Evolutionary conservation across 2,113 vertebrate genomes (phyloP).

Genomic region (Ahaetulla prasina): DNA sequence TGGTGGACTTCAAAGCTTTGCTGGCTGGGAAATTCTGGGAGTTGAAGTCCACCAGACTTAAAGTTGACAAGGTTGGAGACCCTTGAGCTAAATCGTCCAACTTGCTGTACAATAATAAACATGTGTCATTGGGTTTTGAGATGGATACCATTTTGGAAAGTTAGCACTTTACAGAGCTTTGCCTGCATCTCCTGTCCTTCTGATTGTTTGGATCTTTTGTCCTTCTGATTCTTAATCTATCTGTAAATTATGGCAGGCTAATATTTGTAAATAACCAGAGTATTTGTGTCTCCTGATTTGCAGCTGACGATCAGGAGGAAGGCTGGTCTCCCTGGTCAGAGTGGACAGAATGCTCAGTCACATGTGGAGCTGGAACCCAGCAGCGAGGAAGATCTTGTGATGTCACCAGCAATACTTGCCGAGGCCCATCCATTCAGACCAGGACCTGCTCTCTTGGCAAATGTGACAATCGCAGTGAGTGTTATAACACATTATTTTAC

Average conservation of each 20-base stretch:
- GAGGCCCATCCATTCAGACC: constrained; percentile 92
- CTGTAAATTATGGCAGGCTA: background rate
- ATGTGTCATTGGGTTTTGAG: background rate
- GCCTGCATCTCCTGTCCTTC: background rate
- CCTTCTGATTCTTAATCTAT: background rate
- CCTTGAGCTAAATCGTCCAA: background rate
- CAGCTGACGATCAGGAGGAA: constrained; percentile 80
- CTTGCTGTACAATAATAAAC: background rate
- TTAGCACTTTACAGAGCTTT: background rate
- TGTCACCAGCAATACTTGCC: constrained; percentile 90
- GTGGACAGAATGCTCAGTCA: constrained; percentile 94
- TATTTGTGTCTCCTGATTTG: background rate
- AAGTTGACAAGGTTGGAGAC: no score
- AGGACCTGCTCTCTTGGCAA: constrained; percentile 87
- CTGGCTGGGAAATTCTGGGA: no score
- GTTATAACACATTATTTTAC: background rate
- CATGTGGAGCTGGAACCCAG: constrained; percentile 93
- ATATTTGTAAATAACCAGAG: background rate
- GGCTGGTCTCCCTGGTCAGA: constrained; percentile 98
- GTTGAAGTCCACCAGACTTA: no score
- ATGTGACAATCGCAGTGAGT: constrained; percentile 92
- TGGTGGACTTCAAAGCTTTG: no score
- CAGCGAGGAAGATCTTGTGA: constrained; percentile 95
- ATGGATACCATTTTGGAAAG: background rate
- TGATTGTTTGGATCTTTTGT: background rate